Percentiles rank a stretch among this genome's conserved stretches.
Evolutionary conservation across 1,140 invertebrate species (phyloP).

Genomic region (Drosophila pruinosa): DNA sequence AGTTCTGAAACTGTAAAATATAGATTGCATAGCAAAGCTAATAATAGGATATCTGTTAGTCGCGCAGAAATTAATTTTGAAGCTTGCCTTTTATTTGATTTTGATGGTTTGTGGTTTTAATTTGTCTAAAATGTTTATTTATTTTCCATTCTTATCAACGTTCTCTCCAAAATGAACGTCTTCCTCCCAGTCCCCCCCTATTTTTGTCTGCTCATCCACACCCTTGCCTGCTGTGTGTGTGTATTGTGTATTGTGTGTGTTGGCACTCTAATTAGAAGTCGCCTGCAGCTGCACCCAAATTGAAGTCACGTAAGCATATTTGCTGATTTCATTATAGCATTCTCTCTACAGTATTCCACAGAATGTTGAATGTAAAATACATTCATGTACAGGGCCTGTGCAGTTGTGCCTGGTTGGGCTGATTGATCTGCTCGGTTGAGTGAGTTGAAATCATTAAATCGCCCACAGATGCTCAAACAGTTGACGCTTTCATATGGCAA

Average conservation of each 20-base stretch:
- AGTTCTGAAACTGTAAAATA: no score
- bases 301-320: conserved; percentile 77
- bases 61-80: not conserved
- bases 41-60: not conserved
- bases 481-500: conserved; percentile 12
- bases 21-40: no score
- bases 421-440: conserved; percentile 46
- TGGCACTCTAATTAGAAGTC: conserved; percentile 62
- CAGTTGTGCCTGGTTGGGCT: conserved; percentile 15
- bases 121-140: conserved; percentile 6
- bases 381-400: conserved; percentile 31
- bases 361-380: conserved; percentile 19
- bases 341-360: conserved; percentile 19
- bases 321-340: conserved; percentile 73
- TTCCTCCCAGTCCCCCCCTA: not conserved
- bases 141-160: not conserved
- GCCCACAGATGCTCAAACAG: not conserved
- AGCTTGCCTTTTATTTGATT: not conserved
- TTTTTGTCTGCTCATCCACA: conserved; percentile 16
- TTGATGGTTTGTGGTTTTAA: not conserved
- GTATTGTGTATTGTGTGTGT: conserved; percentile 34
- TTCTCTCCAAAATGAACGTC: conserved; percentile 18
- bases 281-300: conserved; percentile 66
- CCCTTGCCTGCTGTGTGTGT: conserved; percentile 42
- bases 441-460: conserved; percentile 11